Percentiles rank a stretch among this genome's conserved stretches.
Evolutionary conservation across 2,888 invertebrate genomes (phyloP).

Genomic region (Thymelicus sylvestris): DNA sequence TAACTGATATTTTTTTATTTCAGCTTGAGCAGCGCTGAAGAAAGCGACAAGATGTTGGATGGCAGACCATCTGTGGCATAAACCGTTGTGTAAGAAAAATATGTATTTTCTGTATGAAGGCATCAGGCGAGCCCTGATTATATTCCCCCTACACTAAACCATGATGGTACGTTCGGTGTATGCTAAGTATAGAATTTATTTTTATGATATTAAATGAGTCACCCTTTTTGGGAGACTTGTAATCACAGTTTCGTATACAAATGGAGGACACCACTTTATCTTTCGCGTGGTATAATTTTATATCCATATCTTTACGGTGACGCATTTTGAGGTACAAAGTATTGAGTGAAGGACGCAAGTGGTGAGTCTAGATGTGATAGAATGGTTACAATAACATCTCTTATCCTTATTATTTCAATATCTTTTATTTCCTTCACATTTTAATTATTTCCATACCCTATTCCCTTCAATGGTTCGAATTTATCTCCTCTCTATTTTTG

Average conservation of each 20-base stretch:
- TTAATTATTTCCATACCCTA: not conserved
- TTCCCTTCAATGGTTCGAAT: not conserved
- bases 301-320: conserved; percentile 57
- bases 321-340: conserved; percentile 79
- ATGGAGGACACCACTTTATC: conserved; percentile 37
- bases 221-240: conserved; percentile 37
- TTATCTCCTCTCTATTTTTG: conserved; percentile 1
- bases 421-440: not conserved
- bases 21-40: conserved; percentile 88
- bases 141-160: conserved; percentile 55
- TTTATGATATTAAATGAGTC: conserved; percentile 55
- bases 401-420: not conserved
- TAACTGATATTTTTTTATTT: conserved; percentile 52
- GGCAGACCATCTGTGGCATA: conserved; percentile 89
- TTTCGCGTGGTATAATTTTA: conserved; percentile 46
- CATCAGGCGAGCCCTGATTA: conserved; percentile 57
- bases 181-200: conserved; percentile 65
- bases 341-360: conserved; percentile 42
- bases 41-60: conserved; percentile 90
- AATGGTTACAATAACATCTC: conserved; percentile 19
- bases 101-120: conserved; percentile 48
- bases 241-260: conserved; percentile 35
- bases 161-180: conserved; percentile 49
- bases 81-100: conserved; percentile 47
- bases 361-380: conserved; percentile 42